phyloP scores from a whole-genome alignment of 2,888 invertebrate genomes.

The Ctena decussata region DNA sequence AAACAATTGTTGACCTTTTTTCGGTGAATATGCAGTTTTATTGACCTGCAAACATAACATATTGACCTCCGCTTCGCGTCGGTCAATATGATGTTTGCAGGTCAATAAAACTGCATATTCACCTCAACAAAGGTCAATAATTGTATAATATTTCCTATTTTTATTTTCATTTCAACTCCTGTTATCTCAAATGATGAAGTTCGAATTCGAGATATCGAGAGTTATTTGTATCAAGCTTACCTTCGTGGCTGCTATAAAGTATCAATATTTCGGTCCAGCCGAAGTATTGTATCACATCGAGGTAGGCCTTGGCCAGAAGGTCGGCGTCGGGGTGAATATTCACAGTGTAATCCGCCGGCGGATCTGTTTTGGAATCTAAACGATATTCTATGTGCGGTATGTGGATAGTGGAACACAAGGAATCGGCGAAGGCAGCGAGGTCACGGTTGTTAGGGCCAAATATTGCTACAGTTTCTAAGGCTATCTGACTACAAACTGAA shows the following conservation, averaged over 20 bases:
- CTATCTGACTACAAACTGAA: conserved; percentile 86
- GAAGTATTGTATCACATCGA: conserved; percentile 93
- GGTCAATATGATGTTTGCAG: too few relatives aligned
- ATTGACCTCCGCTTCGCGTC: too few relatives aligned
- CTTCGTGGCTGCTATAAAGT: conserved; percentile 95
- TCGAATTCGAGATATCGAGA: too few relatives aligned
- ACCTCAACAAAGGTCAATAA: too few relatives aligned
- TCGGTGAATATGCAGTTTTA: too few relatives aligned
- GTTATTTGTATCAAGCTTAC: too few relatives aligned
- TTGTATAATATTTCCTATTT: too few relatives aligned
- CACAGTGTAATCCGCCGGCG: conserved; percentile 93
- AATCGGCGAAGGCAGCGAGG: conserved; percentile 92
- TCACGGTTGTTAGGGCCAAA: conserved; percentile 93
- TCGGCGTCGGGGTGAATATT: conserved; percentile 93
- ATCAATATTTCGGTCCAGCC: conserved; percentile 95
- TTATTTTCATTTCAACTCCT: too few relatives aligned
- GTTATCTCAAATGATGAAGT: too few relatives aligned
- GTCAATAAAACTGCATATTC: too few relatives aligned
- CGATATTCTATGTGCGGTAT: conserved; percentile 94
- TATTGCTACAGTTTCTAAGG: conserved; percentile 93
- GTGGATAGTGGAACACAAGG: conserved; percentile 93
- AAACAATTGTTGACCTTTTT: too few relatives aligned
- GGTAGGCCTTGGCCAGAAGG: conserved; percentile 93
- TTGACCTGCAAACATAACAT: too few relatives aligned
- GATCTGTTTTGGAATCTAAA: conserved; percentile 87